Percentiles rank a stretch among this genome's conserved stretches.
These are phyloP conservation scores for Myripristis jacobus DNA, from an alignment of 2,797 vertebrate species.

Conservation along the genomic window DNA sequence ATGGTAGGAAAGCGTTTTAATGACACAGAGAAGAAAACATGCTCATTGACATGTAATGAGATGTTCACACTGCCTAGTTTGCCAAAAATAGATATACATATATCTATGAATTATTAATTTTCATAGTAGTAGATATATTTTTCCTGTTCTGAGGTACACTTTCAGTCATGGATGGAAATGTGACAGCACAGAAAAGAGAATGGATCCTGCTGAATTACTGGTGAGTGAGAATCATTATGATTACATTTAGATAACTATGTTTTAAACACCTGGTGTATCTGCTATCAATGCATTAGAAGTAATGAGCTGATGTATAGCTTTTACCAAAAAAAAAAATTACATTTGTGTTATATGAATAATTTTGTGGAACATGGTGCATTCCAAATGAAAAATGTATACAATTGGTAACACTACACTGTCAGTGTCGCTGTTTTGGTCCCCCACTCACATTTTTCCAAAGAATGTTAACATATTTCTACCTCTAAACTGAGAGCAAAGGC, in stretches of 20 bases:
- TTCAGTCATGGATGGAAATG: background rate
- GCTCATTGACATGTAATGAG: too few relatives aligned
- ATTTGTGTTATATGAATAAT: background rate
- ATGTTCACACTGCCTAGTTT: too few relatives aligned
- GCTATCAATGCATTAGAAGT: background rate
- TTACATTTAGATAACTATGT: too few relatives aligned
- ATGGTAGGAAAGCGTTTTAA: too few relatives aligned
- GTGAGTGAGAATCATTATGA: conserved; percentile 1
- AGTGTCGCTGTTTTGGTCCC: conserved; percentile 24
- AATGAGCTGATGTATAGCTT: background rate
- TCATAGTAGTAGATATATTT: too few relatives aligned
- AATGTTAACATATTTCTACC: conserved; percentile 40
- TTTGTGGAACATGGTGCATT: background rate
- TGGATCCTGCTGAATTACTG: background rate
- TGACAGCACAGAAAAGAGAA: background rate
- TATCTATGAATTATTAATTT: too few relatives aligned
- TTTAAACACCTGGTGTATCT: background rate
- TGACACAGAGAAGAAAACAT: too few relatives aligned
- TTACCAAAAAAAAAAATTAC: background rate
- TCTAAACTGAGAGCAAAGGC: conserved; percentile 47
- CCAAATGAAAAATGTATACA: background rate
- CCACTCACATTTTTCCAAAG: conserved; percentile 44
- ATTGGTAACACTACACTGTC: conserved; percentile 1
- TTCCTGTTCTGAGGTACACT: background rate
- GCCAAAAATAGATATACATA: too few relatives aligned